A percentile compares a stretch with the other conserved stretches of the same genome.
Conservation (phyloP, 2,113 vertebrate species). For the Anseranas semipalmata region DNA sequence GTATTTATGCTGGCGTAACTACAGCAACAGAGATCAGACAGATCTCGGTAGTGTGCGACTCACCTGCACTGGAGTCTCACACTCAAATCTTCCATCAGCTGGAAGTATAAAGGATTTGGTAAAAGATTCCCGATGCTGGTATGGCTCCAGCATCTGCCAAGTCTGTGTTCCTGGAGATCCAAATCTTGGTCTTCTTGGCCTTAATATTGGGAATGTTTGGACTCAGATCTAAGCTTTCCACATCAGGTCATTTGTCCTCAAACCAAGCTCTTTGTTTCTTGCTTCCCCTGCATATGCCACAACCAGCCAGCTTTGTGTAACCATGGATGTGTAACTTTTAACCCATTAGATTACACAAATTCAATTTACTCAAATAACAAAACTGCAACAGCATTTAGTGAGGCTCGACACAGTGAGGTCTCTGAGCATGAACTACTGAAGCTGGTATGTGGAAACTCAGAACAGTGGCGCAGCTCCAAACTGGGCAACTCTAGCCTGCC, state of each 20-base stretch:
- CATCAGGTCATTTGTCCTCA: not conserved
- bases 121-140: not conserved
- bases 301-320: not conserved
- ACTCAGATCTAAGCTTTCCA: not conserved
- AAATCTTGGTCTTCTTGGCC: not conserved
- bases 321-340: not conserved
- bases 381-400: not conserved
- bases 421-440: not conserved
- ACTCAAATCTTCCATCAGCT: not conserved
- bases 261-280: not conserved
- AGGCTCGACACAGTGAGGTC: accelerated
- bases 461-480: not conserved
- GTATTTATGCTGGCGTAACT: not conserved
- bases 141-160: not conserved
- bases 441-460: not conserved
- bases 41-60: not conserved
- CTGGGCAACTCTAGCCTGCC: not conserved
- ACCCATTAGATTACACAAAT: not conserved
- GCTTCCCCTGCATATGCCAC: not conserved
- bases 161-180: not conserved
- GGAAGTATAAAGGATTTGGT: not conserved
- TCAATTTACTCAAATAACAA: not conserved
- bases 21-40: not conserved
- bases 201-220: not conserved
- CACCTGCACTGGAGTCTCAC: not conserved